Evolutionary conservation across 1,140 invertebrate species (phyloP), one percentile per base, ranked within the genome.

Genomic region (Bombyx mandarina): DNA sequence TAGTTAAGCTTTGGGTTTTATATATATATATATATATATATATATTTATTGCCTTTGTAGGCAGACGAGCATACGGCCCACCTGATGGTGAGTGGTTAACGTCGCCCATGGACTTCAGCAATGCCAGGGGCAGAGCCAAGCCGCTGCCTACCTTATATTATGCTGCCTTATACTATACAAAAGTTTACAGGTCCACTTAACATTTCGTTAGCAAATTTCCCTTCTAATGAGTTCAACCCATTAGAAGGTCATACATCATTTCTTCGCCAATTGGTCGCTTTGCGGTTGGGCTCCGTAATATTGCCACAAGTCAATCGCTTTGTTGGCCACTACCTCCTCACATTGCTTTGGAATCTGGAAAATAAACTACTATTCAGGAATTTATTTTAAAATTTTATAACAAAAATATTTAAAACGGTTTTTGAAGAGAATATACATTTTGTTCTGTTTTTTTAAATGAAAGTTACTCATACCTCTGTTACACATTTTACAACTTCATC

Each of bases 251-350:
- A 81, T 84, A 69, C 80, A 84, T 86, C 81, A 86, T 83, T 84
- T 86, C 66, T 86, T 86, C 1, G 73, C 77, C 2, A 85, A 63
- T 49, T 75, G 77, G 45, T 88, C 84, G 46, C 73, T 86, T 54
- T 87, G 86, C n/a, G 77, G 74, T 54, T 86, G 84, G 4, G 81
- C 81, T 8, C 78, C 76, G 50, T 86, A 86, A 60, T 93, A 90
- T 70, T 93, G 93, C 93, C 94, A 94, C 63, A 93, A 83, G 69
- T 95, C 94, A 44, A 95, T 92, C 8, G 93, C 92, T 88, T 95
- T 94, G 65, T 93, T 94, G 3, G 93, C 93, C 61, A 95, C 92
- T 7, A 93, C 89, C 77, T 95, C 94, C 57, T 90, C 88, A 71
- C 90, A 92, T 83, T 95, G 93, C 79, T 94, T 93, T 42, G 92